Evolutionary conservation across 2,113 vertebrate species (phyloP).

Genomic region (Notothenia coriiceps): DNA sequence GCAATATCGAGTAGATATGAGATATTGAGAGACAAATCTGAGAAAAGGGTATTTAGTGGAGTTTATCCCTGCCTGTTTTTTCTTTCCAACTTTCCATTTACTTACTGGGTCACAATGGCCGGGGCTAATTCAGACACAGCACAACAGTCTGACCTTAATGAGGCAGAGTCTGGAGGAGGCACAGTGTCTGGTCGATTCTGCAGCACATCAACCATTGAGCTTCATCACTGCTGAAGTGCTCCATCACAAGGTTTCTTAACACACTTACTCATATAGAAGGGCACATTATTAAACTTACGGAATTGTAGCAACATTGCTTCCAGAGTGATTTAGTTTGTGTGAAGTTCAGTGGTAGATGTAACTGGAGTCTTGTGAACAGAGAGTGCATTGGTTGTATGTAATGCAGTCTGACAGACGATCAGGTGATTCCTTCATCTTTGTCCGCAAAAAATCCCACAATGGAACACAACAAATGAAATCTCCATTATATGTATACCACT

Average conservation of each 20-base stretch:
- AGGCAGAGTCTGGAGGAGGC: slow-evolving; percentile 36
- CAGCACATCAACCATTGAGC: slow-evolving; percentile 19
- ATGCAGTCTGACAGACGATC: neutral
- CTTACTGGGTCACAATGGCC: neutral
- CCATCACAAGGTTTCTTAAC: neutral
- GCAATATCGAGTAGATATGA: neutral
- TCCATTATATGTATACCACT: too few relatives aligned
- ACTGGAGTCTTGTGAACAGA: slow-evolving; percentile 2
- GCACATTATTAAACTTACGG: neutral
- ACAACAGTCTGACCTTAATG: slow-evolving; percentile 44
- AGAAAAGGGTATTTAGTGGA: neutral
- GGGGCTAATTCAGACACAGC: neutral
- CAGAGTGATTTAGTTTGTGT: neutral
- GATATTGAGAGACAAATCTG: neutral
- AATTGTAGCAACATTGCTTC: neutral
- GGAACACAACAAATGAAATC: too few relatives aligned
- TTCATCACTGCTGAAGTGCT: slow-evolving; percentile 29
- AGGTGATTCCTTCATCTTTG: slow-evolving; percentile 25
- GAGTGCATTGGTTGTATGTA: neutral
- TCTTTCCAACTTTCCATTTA: neutral
- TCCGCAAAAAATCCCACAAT: neutral
- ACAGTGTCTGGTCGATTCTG: slow-evolving; percentile 7
- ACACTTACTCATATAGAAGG: neutral
- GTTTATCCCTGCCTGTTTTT: neutral
- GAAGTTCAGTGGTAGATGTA: neutral